phyloP scores from a whole-genome alignment of 2,797 vertebrate species.

The Kryptolebias ocellatus region DNA sequence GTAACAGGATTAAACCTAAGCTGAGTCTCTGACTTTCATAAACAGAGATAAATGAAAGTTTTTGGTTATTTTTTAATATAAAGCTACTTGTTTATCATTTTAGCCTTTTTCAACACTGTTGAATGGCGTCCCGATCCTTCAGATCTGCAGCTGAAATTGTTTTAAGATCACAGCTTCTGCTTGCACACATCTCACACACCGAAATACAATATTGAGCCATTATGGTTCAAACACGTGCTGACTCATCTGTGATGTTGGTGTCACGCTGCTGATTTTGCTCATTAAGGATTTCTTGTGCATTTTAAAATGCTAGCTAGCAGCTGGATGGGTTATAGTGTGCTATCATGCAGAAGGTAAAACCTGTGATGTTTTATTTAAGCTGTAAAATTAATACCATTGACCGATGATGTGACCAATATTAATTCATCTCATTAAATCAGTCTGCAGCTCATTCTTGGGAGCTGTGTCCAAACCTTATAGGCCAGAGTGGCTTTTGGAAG shows the following conservation, averaged over 20 bases:
- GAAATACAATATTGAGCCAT: constrained; percentile 49
- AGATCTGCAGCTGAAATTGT: constrained; percentile 17
- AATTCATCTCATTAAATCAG: background rate
- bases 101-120: constrained; percentile 3
- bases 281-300: constrained; percentile 45
- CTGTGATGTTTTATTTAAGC: background rate
- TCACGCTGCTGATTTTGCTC: constrained; percentile 44
- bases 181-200: constrained; percentile 22
- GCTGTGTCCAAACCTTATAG: background rate
- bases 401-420: background rate
- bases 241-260: constrained; percentile 53
- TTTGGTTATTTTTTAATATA: background rate
- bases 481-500: background rate
- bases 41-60: constrained; percentile 12
- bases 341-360: constrained; percentile 24
- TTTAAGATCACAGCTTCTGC: constrained; percentile 25
- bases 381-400: background rate
- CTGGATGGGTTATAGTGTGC: constrained; percentile 21
- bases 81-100: constrained; percentile 10
- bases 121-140: background rate
- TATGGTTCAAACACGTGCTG: constrained; percentile 49
- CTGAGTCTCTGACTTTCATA: constrained; percentile 35
- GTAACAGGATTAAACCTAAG: constrained; percentile 14
- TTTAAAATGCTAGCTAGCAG: constrained; percentile 36
- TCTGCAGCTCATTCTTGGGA: background rate